Base-by-base conservation (phyloP, 2,797 vertebrate genomes). In the Hybognathus amarus region DNA sequence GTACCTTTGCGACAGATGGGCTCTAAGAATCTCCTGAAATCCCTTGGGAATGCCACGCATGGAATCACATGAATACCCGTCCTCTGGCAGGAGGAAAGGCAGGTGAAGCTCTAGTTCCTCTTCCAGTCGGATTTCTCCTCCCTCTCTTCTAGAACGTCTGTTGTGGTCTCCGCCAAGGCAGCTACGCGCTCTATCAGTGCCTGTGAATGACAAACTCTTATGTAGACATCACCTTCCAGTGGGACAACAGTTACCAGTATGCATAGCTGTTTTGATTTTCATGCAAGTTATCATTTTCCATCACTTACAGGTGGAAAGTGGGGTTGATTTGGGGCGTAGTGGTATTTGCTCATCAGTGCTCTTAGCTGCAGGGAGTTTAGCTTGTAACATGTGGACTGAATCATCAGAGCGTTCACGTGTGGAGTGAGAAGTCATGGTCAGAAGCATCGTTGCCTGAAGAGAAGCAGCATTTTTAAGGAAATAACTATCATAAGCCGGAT, bases 51-150 rank as follows among this genome's bases (percentile, higher is more conserved):
- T 93, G 85, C 97, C 97, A 90, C 93, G 95, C 86, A 97, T 93
- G 0, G 95, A 95, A 78, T 97, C 96, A 13, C 97, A 97, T 63
- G 97, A 97, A 89, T 98, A 98, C 68, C 97, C 97, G 42, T 96
- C 97, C 92, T 98, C 97, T 1, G 98, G 97, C 88, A 99, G 86
- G 85, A 98, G 96, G 91, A 99, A 98, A 71, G 97, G 98, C 69
- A 99, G 92, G 86, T 95, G 96, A 69, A 99, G 94, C 87, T 97
- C 95, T 10, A 97, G 96, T 87, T 97, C 96, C 89, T 98, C 97
- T 88, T 97, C 94, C 83, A 96, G 88, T 56, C 92, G 94, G 38
- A 97, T 91, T 79, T 96, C 96, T 82, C 94, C 90, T 64, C 96
- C 96, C 73, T 98, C 97, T 0, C 96, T 96, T 52, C 92, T 94